Percentiles rank a stretch among this genome's conserved stretches.
These are phyloP conservation scores for Amphipyra tragopoginis DNA, from an alignment of 2,888 invertebrate genomes.

Conservation along the genomic window DNA sequence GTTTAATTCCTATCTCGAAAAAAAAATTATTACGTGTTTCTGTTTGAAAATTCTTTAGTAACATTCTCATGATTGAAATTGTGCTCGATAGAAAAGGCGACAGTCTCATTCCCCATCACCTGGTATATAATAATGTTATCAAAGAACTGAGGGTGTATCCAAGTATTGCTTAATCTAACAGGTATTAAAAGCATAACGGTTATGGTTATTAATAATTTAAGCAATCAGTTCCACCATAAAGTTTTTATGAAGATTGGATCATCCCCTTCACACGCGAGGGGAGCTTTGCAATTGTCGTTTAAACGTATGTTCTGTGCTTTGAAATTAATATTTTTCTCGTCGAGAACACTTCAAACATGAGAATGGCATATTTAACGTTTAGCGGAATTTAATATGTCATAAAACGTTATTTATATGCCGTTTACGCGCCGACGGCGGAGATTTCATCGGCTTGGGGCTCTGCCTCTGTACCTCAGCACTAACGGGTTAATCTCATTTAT, in stretches of 20 bases:
- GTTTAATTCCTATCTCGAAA: too few species aligned
- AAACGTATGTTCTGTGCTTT: slow-evolving; percentile 50
- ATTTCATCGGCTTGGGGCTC: slow-evolving; percentile 71
- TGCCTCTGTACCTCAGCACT: slow-evolving; percentile 60
- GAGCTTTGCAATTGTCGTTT: slow-evolving; percentile 45
- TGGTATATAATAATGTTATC: slow-evolving; percentile 7
- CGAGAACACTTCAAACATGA: slow-evolving; percentile 77
- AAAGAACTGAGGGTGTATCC: background rate
- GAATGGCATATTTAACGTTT: slow-evolving; percentile 84
- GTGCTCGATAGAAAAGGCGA: too few species aligned
- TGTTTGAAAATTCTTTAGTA: too few species aligned
- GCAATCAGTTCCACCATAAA: slow-evolving; percentile 38
- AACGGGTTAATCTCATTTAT: slow-evolving; percentile 69
- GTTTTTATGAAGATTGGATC: slow-evolving; percentile 50
- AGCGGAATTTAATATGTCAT: slow-evolving; percentile 85
- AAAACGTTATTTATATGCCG: slow-evolving; percentile 85
- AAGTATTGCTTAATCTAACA: slow-evolving; percentile 24
- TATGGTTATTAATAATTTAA: slow-evolving; percentile 51
- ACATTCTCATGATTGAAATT: too few species aligned
- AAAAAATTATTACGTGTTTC: too few species aligned
- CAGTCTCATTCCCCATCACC: too few species aligned
- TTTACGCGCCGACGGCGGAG: slow-evolving; percentile 73
- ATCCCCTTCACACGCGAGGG: slow-evolving; percentile 30
- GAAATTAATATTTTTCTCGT: slow-evolving; percentile 72
- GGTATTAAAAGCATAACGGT: slow-evolving; percentile 1